These are phyloP conservation scores for Piezodorus guildinii DNA, from an alignment of 1,140 invertebrate genomes.

Conservation along the genomic window DNA sequence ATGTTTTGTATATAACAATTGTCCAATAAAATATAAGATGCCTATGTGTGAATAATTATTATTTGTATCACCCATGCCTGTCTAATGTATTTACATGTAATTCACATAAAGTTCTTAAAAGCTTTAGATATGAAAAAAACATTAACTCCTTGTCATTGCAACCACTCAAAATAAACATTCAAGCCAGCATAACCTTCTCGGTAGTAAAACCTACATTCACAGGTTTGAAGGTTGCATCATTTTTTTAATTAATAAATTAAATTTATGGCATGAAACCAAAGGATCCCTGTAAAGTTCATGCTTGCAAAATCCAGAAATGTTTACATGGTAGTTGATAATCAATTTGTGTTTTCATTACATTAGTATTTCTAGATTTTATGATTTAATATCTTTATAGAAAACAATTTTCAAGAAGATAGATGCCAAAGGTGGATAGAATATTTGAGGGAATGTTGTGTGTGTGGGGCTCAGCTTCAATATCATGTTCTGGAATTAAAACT, in stretches of 20 bases:
- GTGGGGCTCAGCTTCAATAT: slow-evolving; percentile 43
- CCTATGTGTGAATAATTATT: no score
- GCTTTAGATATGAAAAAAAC: no score
- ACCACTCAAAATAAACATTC: no score
- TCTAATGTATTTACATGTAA: no score
- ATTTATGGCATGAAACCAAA: slow-evolving; percentile 26
- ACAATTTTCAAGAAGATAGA: slow-evolving; percentile 50
- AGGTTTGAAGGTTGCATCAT: no score
- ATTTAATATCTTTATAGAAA: slow-evolving; percentile 38
- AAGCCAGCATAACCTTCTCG: no score
- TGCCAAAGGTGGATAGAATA: slow-evolving; percentile 48
- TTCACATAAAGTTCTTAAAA: no score
- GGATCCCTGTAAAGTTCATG: slow-evolving; percentile 63
- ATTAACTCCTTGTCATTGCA: no score
- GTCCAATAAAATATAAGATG: no score
- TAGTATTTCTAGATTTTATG: neutral
- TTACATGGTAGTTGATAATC: slow-evolving; percentile 48
- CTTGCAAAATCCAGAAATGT: slow-evolving; percentile 64
- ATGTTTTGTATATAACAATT: neutral
- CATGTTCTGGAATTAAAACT: slow-evolving; percentile 52
- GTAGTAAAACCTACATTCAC: no score
- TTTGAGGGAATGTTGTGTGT: slow-evolving; percentile 51
- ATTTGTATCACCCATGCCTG: no score
- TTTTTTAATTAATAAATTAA: no score
- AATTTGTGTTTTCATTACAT: neutral